Evolutionary conservation across 1,140 invertebrate species (phyloP), one percentile per base, ranked within the genome.

Genomic region (Apis dorsata): DNA sequence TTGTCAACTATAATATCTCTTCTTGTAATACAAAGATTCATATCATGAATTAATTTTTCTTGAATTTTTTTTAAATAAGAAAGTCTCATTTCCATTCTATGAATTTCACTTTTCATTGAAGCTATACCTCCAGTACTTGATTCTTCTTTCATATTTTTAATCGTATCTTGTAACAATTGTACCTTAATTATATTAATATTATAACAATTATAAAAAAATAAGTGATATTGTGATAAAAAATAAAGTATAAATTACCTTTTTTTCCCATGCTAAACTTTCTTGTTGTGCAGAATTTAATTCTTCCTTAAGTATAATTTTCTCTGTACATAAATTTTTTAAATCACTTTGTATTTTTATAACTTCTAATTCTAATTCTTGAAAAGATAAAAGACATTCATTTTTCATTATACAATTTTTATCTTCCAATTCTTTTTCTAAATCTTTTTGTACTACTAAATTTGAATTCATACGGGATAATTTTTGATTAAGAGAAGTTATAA

Each of bases 51-150:
- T 19, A 98, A 92, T 91, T 96, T 97, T 84, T 97, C 96, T 83
- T 97, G 96, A 0, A 95, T 96, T 79, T 96, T 96, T 70, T 94
- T 95, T 1, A 98, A 91, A 88, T 97, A 96, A 7, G 90, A 92
- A 28, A 94, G 77, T 59, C 92, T 91, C 80, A 96, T 96, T 93
- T 97, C 95, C 97, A 98, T 98, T 87, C 96, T 95, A 90, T 97
- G 97, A 90, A 98, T 97, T 94, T 97, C 97, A 73, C 94, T 94
- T 92, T 95, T 97, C 96, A 98, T 97, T 21, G 93, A 93, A 13
- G 95, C 95, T 70, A 97, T 95, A 91, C 97, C 97, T 2, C 96
- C 96, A 34, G 92, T 94, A n/a, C 94, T 93, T 76, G 95, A 95
- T 81, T 96, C 96, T 63, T 95, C 94, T 80, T 96, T 95, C 11